Evolutionary conservation across 2,113 vertebrate genomes (phyloP), one percentile per base, ranked within the genome.

Genomic region (Nyctibius bracteatus): DNA sequence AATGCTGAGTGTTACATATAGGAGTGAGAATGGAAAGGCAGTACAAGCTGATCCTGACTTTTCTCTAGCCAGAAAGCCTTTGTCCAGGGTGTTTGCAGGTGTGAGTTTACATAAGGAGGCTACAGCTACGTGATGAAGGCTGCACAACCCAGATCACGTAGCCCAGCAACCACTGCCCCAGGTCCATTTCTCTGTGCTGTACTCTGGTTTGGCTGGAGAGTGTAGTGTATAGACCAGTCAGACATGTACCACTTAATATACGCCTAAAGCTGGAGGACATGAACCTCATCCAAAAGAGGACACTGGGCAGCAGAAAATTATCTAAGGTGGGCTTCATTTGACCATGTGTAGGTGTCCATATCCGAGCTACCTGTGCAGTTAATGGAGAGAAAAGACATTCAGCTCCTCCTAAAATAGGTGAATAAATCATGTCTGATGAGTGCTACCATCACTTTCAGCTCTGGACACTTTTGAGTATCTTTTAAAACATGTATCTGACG

Each of bases 41-140:
- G 49, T 44, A 72, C 25, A 65, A 79, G 37, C 66, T 52, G 81
- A 70, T 85, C 61, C 74, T 91, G 81, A 44, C 10, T 88, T 77
- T 88, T 57, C 33, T 63, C 15, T 77, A 31, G 8, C 6, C 63
- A 55, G 59, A 66, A 74, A 62, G 13, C 10, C 30, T 63, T 73
- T 82, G 68, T 27, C 41, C 13, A 24, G 16, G 55, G 47, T 19
- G 88, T 73, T 77, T 77, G 46, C 55, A 74, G 31, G 10, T 86
- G 62, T 77, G n/a, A 5, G 4, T 77, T 86, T 92, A 58, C 8
- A 23, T 24, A 44, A 73, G 67, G 37, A 68, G 30, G 37, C 62
- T 63, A 31, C 12, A 8, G 31, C 41, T 66, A 2, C 0, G 0
- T 58, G 66, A 27, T 2, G 2, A 74, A 92, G 22, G 44, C 24